Base-by-base conservation (phyloP, 1,140 invertebrate species). In the Nautilus pompilius region DNA sequence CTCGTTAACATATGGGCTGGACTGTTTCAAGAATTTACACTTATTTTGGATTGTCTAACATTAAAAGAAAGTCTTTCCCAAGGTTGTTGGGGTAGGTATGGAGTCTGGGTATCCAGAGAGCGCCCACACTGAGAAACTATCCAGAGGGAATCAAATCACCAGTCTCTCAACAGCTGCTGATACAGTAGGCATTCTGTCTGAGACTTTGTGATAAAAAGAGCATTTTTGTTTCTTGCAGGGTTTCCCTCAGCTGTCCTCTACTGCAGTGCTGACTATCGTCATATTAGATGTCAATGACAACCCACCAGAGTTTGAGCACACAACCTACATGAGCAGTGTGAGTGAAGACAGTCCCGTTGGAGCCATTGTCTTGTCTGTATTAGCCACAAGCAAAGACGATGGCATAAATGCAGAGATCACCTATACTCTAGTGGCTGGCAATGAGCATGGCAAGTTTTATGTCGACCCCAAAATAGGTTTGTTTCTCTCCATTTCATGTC, bases 281-380 rank as follows among this genome's bases (percentile, higher is more conserved):
- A 94, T 98, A 79, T 87, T 93, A 70, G 95, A 98, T 80, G 88
- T 93, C 53, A 98, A 98, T 78, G 95, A 98, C 82, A 97, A 97
- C 76, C 90, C 92, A 67, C 95, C 95, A 20, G 78, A 82, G 49
- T 87, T 87, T 70, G 87, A 90, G 32, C 87, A 89, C 32, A 84
- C 83, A 46, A 74, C 68, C 33, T 80, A 84, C 49, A 61, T 63
- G 46, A 62, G 67, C 5, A 61, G 66, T 15, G 56, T 79, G 15
- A 46, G 34, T 28, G 77, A 79, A 51, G 67, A 71, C 36, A 68
- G 67, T n/a, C 17, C 30, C 0, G 58, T 71, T 24, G 69, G 67
- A 3, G 66, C 66, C 5, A 54, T 56, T 32, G 66, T 82, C 0
- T 61, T 67, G 13, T 95, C 48, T 57, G 73, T 80, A n/a, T 56